Percentiles rank a stretch among this genome's conserved stretches.
Conservation (phyloP, 2,797 vertebrate species). For the Hipposideros larvatus region DNA sequence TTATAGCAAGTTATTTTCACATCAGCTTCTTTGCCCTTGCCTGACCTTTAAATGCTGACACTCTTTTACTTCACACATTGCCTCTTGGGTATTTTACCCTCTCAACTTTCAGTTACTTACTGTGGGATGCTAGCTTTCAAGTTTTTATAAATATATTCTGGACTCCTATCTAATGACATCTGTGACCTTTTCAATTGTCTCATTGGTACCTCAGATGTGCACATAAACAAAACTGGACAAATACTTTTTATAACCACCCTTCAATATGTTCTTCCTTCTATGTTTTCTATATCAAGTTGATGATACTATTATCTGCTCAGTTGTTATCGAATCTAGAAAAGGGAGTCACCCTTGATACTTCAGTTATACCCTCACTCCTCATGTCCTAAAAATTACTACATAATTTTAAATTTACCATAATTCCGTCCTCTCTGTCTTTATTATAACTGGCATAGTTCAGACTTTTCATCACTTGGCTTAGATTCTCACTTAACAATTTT, state of each 20-base stretch:
- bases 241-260: background rate
- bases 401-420: background rate
- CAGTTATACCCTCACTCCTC: background rate
- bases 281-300: background rate
- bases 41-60: background rate
- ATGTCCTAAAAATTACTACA: background rate
- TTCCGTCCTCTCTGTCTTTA: background rate
- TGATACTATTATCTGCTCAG: background rate
- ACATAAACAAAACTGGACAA: background rate
- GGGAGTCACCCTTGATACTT: background rate
- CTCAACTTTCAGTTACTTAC: background rate
- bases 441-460: background rate
- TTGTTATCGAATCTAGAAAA: background rate
- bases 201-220: background rate
- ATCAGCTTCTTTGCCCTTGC: background rate
- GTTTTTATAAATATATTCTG: background rate
- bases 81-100: background rate
- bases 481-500: background rate
- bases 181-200: background rate
- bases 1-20: constrained; percentile 11
- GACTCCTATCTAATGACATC: background rate
- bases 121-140: background rate
- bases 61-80: no score
- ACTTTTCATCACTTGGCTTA: background rate
- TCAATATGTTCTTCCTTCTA: background rate